These are phyloP conservation scores for Palythoa grandiflora DNA, from an alignment of 92 coral and sea anemone species.

Conservation along the genomic window DNA sequence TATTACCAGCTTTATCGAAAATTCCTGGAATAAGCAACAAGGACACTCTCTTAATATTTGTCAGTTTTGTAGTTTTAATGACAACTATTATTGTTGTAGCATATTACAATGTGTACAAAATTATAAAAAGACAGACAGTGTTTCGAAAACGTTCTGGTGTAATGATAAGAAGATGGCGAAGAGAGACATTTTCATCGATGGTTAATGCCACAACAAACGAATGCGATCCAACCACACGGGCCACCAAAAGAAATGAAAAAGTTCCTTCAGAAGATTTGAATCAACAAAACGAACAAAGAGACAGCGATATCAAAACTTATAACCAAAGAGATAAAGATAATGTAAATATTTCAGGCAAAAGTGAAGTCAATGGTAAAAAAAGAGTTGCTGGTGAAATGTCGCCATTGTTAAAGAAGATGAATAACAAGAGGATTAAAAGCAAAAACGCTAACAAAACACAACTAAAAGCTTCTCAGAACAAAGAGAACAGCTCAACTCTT, in stretches of 20 bases:
- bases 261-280: background rate
- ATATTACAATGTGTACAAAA: conserved; percentile 17
- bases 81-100: conserved; percentile 55
- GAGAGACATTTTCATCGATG: background rate
- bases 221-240: background rate
- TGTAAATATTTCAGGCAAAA: background rate
- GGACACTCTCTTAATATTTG: conserved; percentile 62
- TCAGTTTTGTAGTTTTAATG: conserved; percentile 59
- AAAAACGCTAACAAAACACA: background rate
- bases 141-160: conserved; percentile 5
- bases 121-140: conserved; percentile 22
- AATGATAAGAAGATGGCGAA: background rate
- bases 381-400: background rate
- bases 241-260: conserved; percentile 1
- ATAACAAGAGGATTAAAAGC: background rate
- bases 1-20: conserved; percentile 59
- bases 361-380: background rate
- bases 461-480: too few species aligned
- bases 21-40: conserved; percentile 52
- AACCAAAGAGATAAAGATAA: background rate
- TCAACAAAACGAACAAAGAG: background rate
- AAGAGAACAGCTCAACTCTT: background rate
- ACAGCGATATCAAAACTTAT: background rate
- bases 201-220: background rate
- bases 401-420: background rate